Evolutionary conservation across 2,888 invertebrate genomes (phyloP).

Genomic region (Drosophila siamana): DNA sequence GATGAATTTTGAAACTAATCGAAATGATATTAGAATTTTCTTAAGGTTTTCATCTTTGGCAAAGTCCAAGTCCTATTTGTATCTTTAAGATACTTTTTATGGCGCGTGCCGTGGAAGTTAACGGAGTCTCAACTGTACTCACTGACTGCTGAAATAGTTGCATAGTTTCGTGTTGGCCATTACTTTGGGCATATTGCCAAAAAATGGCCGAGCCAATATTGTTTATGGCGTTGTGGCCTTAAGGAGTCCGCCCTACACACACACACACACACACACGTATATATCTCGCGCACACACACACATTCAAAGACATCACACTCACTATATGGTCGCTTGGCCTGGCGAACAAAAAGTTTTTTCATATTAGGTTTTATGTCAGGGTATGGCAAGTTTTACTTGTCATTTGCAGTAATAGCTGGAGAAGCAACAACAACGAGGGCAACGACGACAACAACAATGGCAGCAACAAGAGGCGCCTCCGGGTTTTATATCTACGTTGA

Average conservation of each 20-base stretch:
- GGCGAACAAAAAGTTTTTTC: slow-evolving; percentile 44
- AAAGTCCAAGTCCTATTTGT: too few relatives aligned
- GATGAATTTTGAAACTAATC: too few relatives aligned
- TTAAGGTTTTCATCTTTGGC: too few relatives aligned
- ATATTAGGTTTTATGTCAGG: slow-evolving; percentile 48
- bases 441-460: slow-evolving; percentile 11
- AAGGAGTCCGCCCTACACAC: slow-evolving; percentile 13
- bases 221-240: slow-evolving; percentile 34
- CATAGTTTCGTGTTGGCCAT: slow-evolving; percentile 29
- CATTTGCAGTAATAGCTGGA: slow-evolving; percentile 45
- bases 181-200: slow-evolving; percentile 40
- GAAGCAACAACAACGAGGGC: slow-evolving; percentile 15
- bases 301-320: background rate
- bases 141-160: slow-evolving; percentile 9
- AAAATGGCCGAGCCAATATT: slow-evolving; percentile 33
- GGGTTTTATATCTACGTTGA: slow-evolving; percentile 39
- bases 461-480: slow-evolving; percentile 7
- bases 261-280: background rate
- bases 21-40: too few relatives aligned
- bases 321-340: background rate
- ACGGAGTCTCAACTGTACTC: slow-evolving; percentile 2
- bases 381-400: slow-evolving; percentile 43
- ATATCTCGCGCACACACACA: background rate
- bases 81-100: background rate
- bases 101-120: background rate